Evolutionary conservation across 2,113 vertebrate species (phyloP).

Genomic region (Sorex araneus): DNA sequence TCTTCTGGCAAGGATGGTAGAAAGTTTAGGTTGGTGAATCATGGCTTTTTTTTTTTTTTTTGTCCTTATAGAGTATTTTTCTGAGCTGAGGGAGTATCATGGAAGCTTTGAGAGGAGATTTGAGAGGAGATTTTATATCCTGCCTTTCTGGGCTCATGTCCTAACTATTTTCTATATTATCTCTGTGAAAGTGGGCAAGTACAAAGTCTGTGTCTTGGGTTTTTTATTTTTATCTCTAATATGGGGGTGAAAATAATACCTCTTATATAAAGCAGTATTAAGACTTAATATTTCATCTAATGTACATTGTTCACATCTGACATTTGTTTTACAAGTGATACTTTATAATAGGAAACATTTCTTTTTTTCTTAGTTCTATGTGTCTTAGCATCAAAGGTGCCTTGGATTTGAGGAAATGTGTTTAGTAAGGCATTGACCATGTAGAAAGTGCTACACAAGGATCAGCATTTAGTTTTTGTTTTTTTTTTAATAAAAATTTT

Average conservation of each 20-base stretch:
- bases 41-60: background rate
- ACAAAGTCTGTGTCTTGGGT: background rate
- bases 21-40: background rate
- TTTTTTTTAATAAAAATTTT: too few relatives aligned
- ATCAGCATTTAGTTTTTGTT: conserved; percentile 42
- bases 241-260: background rate
- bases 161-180: background rate
- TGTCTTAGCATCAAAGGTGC: background rate
- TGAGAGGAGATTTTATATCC: background rate
- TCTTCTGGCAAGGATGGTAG: background rate
- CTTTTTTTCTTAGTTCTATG: background rate
- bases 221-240: background rate
- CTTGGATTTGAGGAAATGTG: conserved; percentile 1
- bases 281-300: conserved; percentile 9
- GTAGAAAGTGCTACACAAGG: background rate
- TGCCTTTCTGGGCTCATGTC: conserved; percentile 19
- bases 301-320: conserved; percentile 15
- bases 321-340: conserved; percentile 33
- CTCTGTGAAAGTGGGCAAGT: background rate
- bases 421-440: conserved; percentile 32
- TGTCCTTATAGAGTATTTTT: background rate
- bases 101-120: background rate
- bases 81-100: background rate
- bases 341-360: background rate
- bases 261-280: background rate